phyloP scores from a whole-genome alignment of 2,888 invertebrate species.

The Periphyllus acericola region DNA sequence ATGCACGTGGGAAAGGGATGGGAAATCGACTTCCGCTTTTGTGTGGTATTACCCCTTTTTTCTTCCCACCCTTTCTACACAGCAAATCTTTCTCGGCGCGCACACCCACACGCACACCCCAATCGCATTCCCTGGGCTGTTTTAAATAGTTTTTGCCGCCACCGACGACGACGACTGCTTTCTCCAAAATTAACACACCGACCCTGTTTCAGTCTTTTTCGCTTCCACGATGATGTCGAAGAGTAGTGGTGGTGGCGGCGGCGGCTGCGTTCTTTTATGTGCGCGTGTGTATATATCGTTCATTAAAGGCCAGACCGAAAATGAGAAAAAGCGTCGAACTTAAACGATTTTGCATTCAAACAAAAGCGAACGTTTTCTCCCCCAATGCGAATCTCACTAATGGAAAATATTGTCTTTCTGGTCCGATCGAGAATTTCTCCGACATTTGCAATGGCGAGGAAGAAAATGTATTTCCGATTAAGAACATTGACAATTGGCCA shows the following conservation, averaged over 20 bases:
- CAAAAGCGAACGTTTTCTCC: conserved; percentile 52
- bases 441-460: not conserved
- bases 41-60: conserved; percentile 61
- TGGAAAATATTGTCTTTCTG: conserved; percentile 60
- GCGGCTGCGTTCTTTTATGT: conserved; percentile 47
- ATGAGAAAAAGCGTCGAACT: conserved; percentile 62
- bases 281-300: conserved; percentile 44
- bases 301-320: conserved; percentile 62
- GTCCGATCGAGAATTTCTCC: not conserved
- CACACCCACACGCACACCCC: not conserved
- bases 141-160: conserved; percentile 61
- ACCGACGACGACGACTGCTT: conserved; percentile 51
- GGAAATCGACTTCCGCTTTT: conserved; percentile 59
- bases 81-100: conserved; percentile 47
- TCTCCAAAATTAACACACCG: conserved; percentile 61
- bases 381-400: conserved; percentile 49
- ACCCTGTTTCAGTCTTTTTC: conserved; percentile 46
- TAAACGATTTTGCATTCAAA: conserved; percentile 60
- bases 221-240: conserved; percentile 4
- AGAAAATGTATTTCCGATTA: conserved; percentile 35
- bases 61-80: conserved; percentile 37
- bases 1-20: not conserved
- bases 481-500: not conserved
- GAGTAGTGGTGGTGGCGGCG: not conserved
- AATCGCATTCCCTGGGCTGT: conserved; percentile 56